A percentile compares a stretch with the other conserved stretches of the same genome.
phyloP scores from a whole-genome alignment of 1,140 invertebrate genomes.

The Platyscapa corneri region DNA sequence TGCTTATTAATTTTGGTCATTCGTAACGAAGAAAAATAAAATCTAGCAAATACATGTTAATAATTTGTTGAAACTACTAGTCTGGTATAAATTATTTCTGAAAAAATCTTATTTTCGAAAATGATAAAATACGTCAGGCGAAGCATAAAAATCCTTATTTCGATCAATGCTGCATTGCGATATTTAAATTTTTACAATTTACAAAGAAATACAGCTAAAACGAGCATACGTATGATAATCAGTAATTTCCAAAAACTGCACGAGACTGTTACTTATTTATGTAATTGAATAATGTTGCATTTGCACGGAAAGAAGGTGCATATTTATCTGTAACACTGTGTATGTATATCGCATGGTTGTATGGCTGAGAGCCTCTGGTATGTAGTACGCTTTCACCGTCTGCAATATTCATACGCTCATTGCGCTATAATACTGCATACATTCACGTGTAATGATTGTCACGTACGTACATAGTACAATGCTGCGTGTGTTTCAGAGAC shows the following conservation, averaged over 20 bases:
- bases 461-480: slow-evolving; percentile 43
- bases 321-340: slow-evolving; percentile 37
- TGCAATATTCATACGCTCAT: slow-evolving; percentile 64
- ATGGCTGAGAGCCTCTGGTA: slow-evolving; percentile 59
- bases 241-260: neutral
- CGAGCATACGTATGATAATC: too few species aligned
- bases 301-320: neutral
- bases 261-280: too few species aligned
- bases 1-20: too few species aligned
- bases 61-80: neutral
- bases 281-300: slow-evolving; percentile 20
- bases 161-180: too few species aligned
- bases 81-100: too few species aligned
- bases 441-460: slow-evolving; percentile 48
- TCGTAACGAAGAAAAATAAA: too few species aligned
- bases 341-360: slow-evolving; percentile 28
- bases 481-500: slow-evolving; percentile 13
- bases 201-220: too few species aligned
- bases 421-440: slow-evolving; percentile 46
- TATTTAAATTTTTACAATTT: too few species aligned
- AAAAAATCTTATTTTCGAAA: too few species aligned
- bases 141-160: too few species aligned
- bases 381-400: slow-evolving; percentile 70
- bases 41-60: too few species aligned
- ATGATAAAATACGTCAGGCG: too few species aligned